These are phyloP conservation scores for Hydrozoanthus gracilis DNA, from an alignment of 92 coral and sea anemone species.

Conservation along the genomic window DNA sequence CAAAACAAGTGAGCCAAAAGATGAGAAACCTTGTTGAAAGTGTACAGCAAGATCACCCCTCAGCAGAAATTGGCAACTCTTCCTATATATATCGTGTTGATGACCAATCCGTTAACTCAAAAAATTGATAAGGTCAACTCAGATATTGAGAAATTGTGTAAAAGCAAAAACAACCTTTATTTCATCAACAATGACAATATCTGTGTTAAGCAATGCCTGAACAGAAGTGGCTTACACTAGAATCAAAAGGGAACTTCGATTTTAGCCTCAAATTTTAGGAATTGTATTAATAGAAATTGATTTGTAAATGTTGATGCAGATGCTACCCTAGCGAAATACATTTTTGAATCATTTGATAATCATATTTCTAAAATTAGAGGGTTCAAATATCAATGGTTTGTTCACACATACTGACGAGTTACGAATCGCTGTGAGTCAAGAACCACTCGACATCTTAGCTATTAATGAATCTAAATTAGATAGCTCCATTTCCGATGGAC, in stretches of 20 bases:
- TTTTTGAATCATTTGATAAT: neutral
- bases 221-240: neutral
- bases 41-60: neutral
- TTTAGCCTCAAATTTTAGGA: neutral
- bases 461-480: conserved; percentile 20
- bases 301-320: conserved; percentile 19
- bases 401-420: neutral
- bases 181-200: neutral
- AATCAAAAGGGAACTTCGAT: neutral
- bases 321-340: neutral
- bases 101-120: neutral
- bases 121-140: neutral
- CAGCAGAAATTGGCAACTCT: neutral
- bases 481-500: conserved; percentile 20
- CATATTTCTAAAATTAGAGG: conserved; percentile 24
- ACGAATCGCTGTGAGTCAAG: neutral
- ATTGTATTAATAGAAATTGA: neutral
- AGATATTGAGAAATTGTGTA: neutral
- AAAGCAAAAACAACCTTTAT: neutral
- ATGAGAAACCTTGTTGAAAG: neutral
- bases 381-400: conserved; percentile 49
- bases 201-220: neutral
- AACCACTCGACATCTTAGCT: conserved; percentile 15
- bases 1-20: neutral
- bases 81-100: neutral